Evolutionary conservation across 1,140 invertebrate species (phyloP), one percentile per base, ranked within the genome.

Genomic region (Heterodera carotae): DNA sequence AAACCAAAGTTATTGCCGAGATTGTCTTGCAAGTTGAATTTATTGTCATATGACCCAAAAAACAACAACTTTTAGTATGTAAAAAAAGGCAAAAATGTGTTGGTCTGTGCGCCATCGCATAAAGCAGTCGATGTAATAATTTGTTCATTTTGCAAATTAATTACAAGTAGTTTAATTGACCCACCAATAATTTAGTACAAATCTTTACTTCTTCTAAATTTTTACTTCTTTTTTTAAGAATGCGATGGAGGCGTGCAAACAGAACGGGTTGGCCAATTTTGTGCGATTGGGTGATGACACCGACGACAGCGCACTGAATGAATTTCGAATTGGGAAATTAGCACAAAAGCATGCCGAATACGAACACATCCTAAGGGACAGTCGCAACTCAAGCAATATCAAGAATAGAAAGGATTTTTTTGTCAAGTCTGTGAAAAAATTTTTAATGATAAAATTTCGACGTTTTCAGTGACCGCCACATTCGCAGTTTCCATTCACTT

Each of bases 1-100:
- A 81, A 75, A 81, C 80, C 2, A 67, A 72, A 60, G 82, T 84
- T 56, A 75, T 81, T 12, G 68, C 69, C 25, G 81, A 81, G 31
- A 81, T 81, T 43, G 64, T 81, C 29, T 48, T 25, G 34, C 76
- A 83, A 62, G 82, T 83, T 15, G 3, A 39, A 39, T 82, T 77
- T 81, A 39, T 22, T 43, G n/a, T 43, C 31, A 39, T 33, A 33
- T 22, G n/a, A 18, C 4, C 18, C 5, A n/a, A 15, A 72, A 48
- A 22, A 48, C 15, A 43, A 67, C 39, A 3, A 69, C 34, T 73
- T 22, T 39, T 72, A 78, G 77, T 2, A 62, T n/a, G 31, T 78
- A 2, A 34, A 70, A 34, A 43, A 68, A n/a, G 18, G 67, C 48
- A 66, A 53, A 56, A 79, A 79, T 27, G 78, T 76, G 31, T 39